Conservation (phyloP, 1,140 invertebrate species). For the Drosophila orosa region DNA sequence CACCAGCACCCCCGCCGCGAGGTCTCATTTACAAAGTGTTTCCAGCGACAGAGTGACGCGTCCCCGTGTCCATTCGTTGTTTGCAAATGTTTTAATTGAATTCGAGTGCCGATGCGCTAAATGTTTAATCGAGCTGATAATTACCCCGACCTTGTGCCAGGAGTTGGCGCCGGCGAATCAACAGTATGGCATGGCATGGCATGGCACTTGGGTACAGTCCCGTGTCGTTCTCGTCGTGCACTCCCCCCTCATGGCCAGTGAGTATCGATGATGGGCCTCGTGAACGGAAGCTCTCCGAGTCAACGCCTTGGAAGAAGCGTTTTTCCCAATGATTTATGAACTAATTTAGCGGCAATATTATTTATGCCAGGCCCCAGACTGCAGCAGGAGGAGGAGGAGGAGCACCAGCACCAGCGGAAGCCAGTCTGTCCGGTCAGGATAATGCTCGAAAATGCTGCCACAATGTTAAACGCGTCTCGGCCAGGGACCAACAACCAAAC, state of each 20-base stretch:
- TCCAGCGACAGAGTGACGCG: conserved; percentile 8
- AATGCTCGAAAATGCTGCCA: conserved; percentile 37
- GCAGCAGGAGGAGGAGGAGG: conserved; percentile 5
- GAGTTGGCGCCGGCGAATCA: conserved; percentile 10
- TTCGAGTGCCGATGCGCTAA: conserved; percentile 52
- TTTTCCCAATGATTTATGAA: conserved; percentile 69
- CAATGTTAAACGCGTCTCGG: conserved; percentile 38
- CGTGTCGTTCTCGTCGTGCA: too few relatives aligned
- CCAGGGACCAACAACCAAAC: conserved; percentile 25
- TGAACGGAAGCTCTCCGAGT: conserved; percentile 9
- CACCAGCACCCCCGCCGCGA: neutral
- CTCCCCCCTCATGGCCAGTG: neutral
- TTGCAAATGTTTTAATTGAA: conserved; percentile 76
- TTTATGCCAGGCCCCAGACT: conserved; percentile 41
- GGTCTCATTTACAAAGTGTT: conserved; percentile 58
- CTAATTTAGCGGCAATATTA: conserved; percentile 69
- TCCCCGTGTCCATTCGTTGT: conserved; percentile 32
- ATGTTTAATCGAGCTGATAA: conserved; percentile 57
- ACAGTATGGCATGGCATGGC: too few relatives aligned
- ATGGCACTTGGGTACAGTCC: neutral
- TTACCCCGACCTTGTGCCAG: conserved; percentile 48
- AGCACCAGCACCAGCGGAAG: conserved; percentile 1
- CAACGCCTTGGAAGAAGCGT: conserved; percentile 44
- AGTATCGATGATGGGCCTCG: conserved; percentile 4
- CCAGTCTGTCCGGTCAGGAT: conserved; percentile 16